Percentiles rank a stretch among this genome's conserved stretches.
Evolutionary conservation across 2,888 invertebrate genomes (phyloP).

Genomic region (Oscheius sp.): DNA sequence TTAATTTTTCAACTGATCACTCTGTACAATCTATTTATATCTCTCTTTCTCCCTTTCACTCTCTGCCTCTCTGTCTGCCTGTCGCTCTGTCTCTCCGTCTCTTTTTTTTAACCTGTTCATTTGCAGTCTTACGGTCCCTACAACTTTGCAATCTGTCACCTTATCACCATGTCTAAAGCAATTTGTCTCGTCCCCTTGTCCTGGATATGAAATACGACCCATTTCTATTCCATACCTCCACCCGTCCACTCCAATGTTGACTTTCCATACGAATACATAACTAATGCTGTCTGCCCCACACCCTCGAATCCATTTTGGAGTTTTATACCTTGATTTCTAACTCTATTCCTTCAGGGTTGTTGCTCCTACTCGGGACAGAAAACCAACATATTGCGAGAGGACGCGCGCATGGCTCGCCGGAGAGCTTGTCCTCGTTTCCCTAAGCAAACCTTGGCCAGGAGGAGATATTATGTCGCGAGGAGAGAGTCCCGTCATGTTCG

Average conservation of each 20-base stretch:
- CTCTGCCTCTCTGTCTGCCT: too few species aligned
- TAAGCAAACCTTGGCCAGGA: neutral
- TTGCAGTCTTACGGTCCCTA: too few species aligned
- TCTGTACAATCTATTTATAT: too few species aligned
- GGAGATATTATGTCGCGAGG: too few species aligned
- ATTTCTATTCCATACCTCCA: neutral
- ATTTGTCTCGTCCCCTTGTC: too few species aligned
- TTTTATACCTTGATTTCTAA: neutral
- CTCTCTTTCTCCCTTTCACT: too few species aligned
- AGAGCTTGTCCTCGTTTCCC: neutral
- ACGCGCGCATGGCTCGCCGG: neutral
- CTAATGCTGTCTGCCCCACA: neutral
- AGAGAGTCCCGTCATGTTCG: neutral
- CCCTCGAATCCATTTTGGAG: neutral
- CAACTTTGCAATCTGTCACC: too few species aligned
- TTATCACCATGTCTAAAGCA: too few species aligned
- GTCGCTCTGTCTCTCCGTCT: too few species aligned
- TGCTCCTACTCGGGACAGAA: too few species aligned
- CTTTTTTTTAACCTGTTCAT: too few species aligned
- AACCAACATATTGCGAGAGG: neutral
- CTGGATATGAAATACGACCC: conserved; percentile 25
- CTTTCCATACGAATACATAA: conserved; percentile 31
- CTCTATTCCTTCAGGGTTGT: neutral
- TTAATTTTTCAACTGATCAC: too few species aligned
- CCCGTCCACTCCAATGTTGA: conserved; percentile 13